A percentile compares a stretch with the other conserved stretches of the same genome.
Conservation (phyloP, 2,888 invertebrate genomes). For the Machimus rusticus region DNA sequence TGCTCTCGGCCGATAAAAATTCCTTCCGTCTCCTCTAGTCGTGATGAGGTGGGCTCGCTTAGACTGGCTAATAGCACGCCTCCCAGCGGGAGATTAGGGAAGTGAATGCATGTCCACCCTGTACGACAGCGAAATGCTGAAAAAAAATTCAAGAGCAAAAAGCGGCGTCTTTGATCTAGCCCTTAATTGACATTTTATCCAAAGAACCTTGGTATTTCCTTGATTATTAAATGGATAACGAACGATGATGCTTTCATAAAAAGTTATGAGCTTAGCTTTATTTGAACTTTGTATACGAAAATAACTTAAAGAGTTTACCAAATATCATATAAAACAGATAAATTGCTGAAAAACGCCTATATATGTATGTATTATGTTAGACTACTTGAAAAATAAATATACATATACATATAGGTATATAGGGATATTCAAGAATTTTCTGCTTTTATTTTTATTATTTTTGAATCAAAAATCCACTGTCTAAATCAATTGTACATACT, state of each 20-base stretch:
- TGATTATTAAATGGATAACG: neutral
- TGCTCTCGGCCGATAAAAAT: conserved; percentile 4
- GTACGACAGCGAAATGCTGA: neutral
- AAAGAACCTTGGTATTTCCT: neutral
- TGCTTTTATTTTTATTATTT: no score
- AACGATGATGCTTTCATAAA: neutral
- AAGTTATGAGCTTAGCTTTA: neutral
- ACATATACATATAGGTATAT: no score
- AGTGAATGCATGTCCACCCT: neutral
- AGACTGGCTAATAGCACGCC: neutral
- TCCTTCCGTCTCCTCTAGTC: neutral
- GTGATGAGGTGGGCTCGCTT: neutral
- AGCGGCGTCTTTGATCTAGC: neutral
- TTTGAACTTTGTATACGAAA: neutral
- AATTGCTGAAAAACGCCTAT: neutral
- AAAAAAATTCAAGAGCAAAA: neutral
- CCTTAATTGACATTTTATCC: neutral
- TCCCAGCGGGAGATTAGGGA: neutral
- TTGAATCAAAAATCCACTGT: no score
- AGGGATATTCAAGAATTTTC: no score
- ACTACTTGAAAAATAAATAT: no score
- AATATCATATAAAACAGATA: neutral
- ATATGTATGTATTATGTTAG: no score
- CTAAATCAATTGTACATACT: no score
- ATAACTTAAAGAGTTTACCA: neutral